Evolutionary conservation across 2,113 vertebrate species (phyloP).

Genomic region (Cebidichthys violaceus): DNA sequence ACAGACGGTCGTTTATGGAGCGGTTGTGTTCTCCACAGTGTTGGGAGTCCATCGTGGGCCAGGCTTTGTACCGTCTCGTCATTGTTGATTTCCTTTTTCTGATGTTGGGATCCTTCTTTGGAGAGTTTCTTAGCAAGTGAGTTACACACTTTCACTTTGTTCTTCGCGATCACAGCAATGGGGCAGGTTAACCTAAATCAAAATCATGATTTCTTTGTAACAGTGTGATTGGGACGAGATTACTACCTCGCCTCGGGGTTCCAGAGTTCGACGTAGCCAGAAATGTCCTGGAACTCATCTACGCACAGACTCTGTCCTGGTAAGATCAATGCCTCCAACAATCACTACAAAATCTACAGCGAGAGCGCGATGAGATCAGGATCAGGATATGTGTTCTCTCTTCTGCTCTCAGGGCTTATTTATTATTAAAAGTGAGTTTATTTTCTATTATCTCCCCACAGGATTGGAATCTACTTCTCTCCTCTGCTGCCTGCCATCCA

Average conservation of each 20-base stretch:
- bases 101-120: conserved; percentile 91
- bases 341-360: background rate
- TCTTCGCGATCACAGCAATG: background rate
- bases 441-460: conserved; percentile 63
- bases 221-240: conserved; percentile 88
- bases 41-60: conserved; percentile 94
- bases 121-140: conserved; percentile 94
- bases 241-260: conserved; percentile 79
- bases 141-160: conserved; percentile 36
- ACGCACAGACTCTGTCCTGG: conserved; percentile 94
- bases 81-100: conserved; percentile 94
- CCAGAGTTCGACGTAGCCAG: conserved; percentile 95
- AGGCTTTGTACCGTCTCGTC: conserved; percentile 93
- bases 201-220: conserved; percentile 9
- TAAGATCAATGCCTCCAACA: conserved; percentile 58
- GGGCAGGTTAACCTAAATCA: background rate
- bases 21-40: conserved; percentile 83
- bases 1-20: background rate
- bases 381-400: background rate
- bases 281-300: conserved; percentile 95
- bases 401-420: background rate
- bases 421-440: background rate
- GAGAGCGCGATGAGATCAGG: background rate
- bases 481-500: conserved; percentile 94
- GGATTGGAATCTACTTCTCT: conserved; percentile 96